A percentile compares a stretch with the other conserved stretches of the same genome.
Evolutionary conservation across 1,140 invertebrate species (phyloP).

Genomic region (Diabrotica undecimpunctata): DNA sequence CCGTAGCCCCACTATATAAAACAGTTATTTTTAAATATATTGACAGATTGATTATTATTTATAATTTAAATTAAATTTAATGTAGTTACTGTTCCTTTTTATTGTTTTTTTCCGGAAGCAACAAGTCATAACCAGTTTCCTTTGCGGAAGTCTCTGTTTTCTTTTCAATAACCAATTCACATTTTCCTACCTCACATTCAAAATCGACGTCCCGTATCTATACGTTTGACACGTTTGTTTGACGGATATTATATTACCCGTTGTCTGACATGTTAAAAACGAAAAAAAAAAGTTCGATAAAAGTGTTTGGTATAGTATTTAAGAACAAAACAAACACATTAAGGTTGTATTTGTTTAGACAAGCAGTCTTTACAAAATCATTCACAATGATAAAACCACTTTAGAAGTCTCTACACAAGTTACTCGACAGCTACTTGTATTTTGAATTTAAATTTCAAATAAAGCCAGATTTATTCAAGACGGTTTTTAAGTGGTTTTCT

Average conservation of each 20-base stretch:
- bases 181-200: too few species aligned
- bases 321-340: not conserved
- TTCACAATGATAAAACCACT: not conserved
- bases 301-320: not conserved
- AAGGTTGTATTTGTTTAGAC: not conserved
- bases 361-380: not conserved
- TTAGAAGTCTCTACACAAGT: not conserved
- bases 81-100: too few species aligned
- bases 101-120: too few species aligned
- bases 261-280: not conserved
- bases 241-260: not conserved
- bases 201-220: too few species aligned
- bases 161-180: too few species aligned
- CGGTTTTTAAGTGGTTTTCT: too few species aligned
- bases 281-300: not conserved
- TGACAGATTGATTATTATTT: too few species aligned
- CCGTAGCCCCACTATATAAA: too few species aligned
- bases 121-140: too few species aligned
- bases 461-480: not conserved
- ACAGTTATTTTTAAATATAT: too few species aligned
- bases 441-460: not conserved
- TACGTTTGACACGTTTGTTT: not conserved
- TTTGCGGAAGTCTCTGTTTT: too few species aligned
- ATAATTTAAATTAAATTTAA: too few species aligned
- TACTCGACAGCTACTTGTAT: not conserved